Percentiles rank a stretch among this genome's conserved stretches.
phyloP scores from a whole-genome alignment of 2,797 vertebrate genomes.

The Poeciliopsis gracilis region DNA sequence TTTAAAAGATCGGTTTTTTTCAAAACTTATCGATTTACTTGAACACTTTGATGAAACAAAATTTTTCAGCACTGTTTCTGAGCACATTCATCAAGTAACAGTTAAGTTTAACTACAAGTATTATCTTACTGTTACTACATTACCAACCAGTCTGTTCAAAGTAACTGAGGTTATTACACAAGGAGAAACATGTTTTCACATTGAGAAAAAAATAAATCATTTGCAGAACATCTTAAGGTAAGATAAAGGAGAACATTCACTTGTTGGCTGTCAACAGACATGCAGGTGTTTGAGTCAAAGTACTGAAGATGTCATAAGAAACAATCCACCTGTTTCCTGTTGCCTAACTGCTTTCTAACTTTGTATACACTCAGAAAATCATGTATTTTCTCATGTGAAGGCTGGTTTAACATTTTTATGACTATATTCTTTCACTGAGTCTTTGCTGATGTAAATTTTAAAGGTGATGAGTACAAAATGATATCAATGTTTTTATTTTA shows the following conservation, averaged over 20 bases:
- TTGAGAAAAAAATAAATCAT: neutral
- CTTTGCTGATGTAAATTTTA: slow-evolving; percentile 15
- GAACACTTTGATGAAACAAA: neutral
- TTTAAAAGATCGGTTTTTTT: neutral
- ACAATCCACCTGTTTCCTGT: slow-evolving; percentile 70
- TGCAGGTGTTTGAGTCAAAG: slow-evolving; percentile 28
- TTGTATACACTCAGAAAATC: slow-evolving; percentile 14
- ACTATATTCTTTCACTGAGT: neutral
- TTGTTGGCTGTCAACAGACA: slow-evolving; percentile 7
- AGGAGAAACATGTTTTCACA: neutral
- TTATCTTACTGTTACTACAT: neutral
- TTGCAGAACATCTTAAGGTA: neutral
- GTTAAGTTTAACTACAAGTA: neutral
- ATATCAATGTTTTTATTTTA: slow-evolving; percentile 34
- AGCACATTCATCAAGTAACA: neutral
- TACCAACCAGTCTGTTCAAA: neutral
- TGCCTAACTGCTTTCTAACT: slow-evolving; percentile 19
- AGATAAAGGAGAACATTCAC: slow-evolving; percentile 12
- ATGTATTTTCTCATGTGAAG: slow-evolving; percentile 12
- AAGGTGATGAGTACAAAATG: slow-evolving; percentile 23
- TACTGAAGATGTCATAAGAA: neutral
- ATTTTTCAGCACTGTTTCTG: neutral
- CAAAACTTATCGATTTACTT: neutral
- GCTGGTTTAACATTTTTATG: slow-evolving; percentile 11
- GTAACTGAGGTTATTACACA: neutral